Percentiles rank a stretch among this genome's conserved stretches.
Evolutionary conservation across 2,113 vertebrate genomes (phyloP).

Genomic region (Mus pahari): DNA sequence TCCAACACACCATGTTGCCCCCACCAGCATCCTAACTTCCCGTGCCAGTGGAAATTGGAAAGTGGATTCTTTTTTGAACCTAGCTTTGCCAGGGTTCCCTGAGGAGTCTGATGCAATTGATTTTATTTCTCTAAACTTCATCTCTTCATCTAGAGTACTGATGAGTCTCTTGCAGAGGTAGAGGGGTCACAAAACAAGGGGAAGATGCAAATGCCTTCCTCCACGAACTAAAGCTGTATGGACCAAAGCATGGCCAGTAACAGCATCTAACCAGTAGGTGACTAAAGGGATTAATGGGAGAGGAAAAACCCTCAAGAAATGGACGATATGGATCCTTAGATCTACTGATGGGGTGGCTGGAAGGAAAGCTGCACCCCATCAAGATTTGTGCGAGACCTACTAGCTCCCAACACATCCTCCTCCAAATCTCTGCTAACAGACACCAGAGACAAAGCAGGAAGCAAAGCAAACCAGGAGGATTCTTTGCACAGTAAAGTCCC

Average conservation of each 20-base stretch:
- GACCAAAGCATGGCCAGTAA: not conserved
- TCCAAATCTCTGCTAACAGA: not conserved
- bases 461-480: not conserved
- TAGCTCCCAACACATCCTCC: not conserved
- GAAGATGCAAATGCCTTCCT: constrained; percentile 17
- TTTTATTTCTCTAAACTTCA: constrained; percentile 27
- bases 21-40: not conserved
- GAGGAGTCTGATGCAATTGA: not conserved
- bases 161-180: not conserved
- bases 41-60: not conserved
- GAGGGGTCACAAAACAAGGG: constrained; percentile 26
- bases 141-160: not conserved
- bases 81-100: not conserved
- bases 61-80: not conserved
- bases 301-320: constrained; percentile 17
- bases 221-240: not conserved
- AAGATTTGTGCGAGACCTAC: not conserved
- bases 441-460: constrained; percentile 9
- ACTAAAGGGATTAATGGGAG: not conserved
- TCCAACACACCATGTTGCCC: not conserved
- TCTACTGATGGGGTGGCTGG: not conserved
- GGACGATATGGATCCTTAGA: not conserved
- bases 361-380: not conserved
- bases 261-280: not conserved
- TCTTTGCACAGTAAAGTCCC: not conserved